Percentiles rank a stretch among this genome's conserved stretches.
These are phyloP conservation scores for Puffinus mauretanicus DNA, from an alignment of 2,113 vertebrate species.

Conservation along the genomic window DNA sequence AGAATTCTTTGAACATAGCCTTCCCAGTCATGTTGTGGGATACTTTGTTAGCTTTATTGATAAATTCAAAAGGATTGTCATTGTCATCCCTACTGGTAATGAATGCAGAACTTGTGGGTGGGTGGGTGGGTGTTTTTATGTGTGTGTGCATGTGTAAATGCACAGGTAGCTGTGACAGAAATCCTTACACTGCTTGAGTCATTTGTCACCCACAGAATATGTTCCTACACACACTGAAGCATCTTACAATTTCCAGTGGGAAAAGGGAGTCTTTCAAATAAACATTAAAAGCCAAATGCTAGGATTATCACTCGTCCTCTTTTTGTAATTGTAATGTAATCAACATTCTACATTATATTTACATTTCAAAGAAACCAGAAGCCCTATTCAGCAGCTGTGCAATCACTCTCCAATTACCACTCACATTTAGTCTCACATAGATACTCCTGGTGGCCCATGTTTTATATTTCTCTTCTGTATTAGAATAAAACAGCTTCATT, in stretches of 20 bases:
- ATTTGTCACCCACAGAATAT: background rate
- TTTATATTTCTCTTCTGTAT: background rate
- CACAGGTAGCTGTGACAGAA: background rate
- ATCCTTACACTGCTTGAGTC: background rate
- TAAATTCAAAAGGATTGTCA: background rate
- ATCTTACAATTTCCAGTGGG: background rate
- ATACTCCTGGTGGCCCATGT: background rate
- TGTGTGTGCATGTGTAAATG: background rate
- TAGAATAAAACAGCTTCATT: slow-evolving; percentile 2
- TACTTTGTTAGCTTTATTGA: background rate
- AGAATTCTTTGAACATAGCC: background rate
- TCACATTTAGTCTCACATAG: background rate
- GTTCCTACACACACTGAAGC: background rate
- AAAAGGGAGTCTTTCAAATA: background rate
- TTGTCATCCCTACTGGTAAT: background rate
- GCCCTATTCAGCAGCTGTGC: slow-evolving; percentile 16
- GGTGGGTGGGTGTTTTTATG: background rate
- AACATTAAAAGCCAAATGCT: background rate
- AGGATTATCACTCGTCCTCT: slow-evolving; percentile 12
- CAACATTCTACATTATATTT: slow-evolving; percentile 20
- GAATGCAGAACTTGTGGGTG: background rate
- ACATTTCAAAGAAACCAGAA: slow-evolving; percentile 45
- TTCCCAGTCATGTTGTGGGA: background rate
- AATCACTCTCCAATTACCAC: slow-evolving; percentile 3
- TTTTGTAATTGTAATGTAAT: slow-evolving; percentile 53